Evolutionary conservation across 2,113 vertebrate species (phyloP), one percentile per base, ranked within the genome.

Genomic region (Odocoileus virginianus): DNA sequence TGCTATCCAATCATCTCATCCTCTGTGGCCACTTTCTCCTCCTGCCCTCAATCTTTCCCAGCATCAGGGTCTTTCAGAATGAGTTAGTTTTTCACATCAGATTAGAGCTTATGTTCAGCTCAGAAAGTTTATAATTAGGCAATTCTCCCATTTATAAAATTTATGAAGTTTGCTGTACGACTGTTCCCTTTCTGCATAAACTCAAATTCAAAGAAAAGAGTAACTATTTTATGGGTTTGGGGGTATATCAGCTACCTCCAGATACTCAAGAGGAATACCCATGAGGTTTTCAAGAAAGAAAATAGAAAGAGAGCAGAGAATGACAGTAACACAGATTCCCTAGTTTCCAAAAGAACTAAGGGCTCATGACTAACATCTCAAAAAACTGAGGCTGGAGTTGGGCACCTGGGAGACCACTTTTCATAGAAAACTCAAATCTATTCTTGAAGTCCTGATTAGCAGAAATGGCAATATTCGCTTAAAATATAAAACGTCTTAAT

Each of bases 101-200:
- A 43, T 43, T 43, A 76, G 23, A 76, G 21, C 71, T 76, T 76
- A 23, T 27, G 71, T 76, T 76, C 23, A 76, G 19, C 30, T 93
- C 30, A 83, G 36, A 74, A 95, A 91, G 47, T 40, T 87, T 83
- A 76, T 47, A 94, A 89, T 93, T 27, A 57, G 47, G 43, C 25
- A 89, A 86, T 50, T 81, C 27, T 91, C 58, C 12, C 27, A 83
- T 17, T 45, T 27, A 87, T n/a, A 95, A 95, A 90, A 67, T 79
- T 60, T 6, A 71, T 91, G 11, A 83, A 76, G 23, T 83, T 33
- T 88, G 64, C 10, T 93, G 14, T 60, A 45, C 4, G 5, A 78
- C 12, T 93, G 27, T 61, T 81, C 45, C 84, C 71, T 94, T 94
- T 91, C 60, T 89, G 36, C 15, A 89, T 91, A 84, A 88, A 96